Base-by-base conservation (phyloP, 2,797 vertebrate genomes). In the Phrynocephalus forsythii region DNA sequence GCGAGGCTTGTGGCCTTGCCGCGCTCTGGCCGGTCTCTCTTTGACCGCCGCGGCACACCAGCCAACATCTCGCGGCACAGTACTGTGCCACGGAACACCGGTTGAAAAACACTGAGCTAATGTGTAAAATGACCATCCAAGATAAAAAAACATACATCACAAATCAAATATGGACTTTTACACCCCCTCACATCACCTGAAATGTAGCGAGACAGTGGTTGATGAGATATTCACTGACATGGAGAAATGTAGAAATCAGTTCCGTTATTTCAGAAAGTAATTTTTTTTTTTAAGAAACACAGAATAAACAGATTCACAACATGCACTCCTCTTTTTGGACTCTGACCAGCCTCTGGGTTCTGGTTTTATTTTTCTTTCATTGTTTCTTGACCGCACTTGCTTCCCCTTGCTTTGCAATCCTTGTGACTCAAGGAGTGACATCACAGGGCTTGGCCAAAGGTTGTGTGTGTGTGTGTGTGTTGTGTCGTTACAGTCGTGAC, bases 291-390 rank as follows among this genome's bases (percentile, higher is more conserved):
- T 50, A 6, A 20, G 66, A 88, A 16, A 80, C 63, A 30, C 22
- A 75, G 68, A 66, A 56, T 28, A 79, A 84, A 72, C 30, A 63
- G 69, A 84, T 80, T 80, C 80, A 44, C 24, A 84, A 88, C 66
- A 26, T 33, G 66, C 73, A 48, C 50, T 88, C 22, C 11, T 85
- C 8, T 81, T 75, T 85, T 81, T 28, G 44, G 30, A 28, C 26
- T 79, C 66, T 88, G 82, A 79, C 26, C 75, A 85, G 68, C 81
- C 30, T 38, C n/a, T 80, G 68, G 26, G 20, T 73, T 81, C 3
- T 86, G 85, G n/a, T 28, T 50, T 71, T 38, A 20, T 38, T 20
- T 26, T 26, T 18, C 33, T 69, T 66, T 68, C 30, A 52, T 52
- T 85, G 71, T 38, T 18, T 75, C 78, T 80, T 80, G 20, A 1